These are phyloP conservation scores for Chionis minor DNA, from an alignment of 2,113 vertebrate species.

Conservation along the genomic window DNA sequence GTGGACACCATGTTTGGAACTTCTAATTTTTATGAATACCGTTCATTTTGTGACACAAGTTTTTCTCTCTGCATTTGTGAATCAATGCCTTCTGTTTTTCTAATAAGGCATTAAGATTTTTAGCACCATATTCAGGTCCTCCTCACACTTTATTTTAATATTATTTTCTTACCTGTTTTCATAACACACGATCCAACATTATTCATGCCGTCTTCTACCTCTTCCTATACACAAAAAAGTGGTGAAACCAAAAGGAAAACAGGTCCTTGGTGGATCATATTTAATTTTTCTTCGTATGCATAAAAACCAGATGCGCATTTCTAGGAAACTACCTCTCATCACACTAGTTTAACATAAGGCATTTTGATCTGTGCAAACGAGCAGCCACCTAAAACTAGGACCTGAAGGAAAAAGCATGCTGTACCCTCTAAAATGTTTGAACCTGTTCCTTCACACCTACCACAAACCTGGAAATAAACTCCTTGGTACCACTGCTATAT, in stretches of 20 bases:
- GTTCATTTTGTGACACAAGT: background rate
- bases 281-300: background rate
- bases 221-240: background rate
- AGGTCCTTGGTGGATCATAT: background rate
- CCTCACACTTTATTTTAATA: background rate
- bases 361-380: background rate
- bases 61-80: background rate
- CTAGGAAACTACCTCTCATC: background rate
- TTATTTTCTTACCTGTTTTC: background rate
- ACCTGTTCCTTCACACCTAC: accelerated
- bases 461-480: background rate
- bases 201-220: background rate
- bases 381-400: background rate
- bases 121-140: background rate
- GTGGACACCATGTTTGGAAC: background rate
- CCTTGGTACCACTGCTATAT: background rate
- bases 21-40: background rate
- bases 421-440: background rate
- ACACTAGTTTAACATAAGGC: background rate
- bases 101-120: background rate
- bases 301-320: background rate
- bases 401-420: background rate
- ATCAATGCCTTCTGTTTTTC: background rate
- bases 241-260: background rate
- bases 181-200: background rate